Base-by-base conservation (phyloP, 2,888 invertebrate species). In the Cylindroiulus punctatus region DNA sequence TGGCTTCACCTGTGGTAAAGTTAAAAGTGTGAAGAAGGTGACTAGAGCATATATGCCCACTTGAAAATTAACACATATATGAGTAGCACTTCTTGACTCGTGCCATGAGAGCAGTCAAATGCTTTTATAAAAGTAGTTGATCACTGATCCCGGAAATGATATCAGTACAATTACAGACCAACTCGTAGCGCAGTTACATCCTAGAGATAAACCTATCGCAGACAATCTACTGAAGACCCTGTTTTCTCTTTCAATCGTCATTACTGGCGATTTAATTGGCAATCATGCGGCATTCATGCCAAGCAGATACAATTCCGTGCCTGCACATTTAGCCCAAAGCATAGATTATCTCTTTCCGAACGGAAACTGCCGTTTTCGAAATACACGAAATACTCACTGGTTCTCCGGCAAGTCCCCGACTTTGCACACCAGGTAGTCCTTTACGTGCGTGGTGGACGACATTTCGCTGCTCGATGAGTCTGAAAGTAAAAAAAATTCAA, bases 371-470 rank as follows among this genome's bases (percentile, higher is more conserved):
- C 10, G 10, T 36, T 82, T n/a, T n/a, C n/a, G n/a, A n/a, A n/a
- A n/a, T n/a, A n/a, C n/a, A n/a, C n/a, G 22, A 44, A 36, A 83
- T 83, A 83, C 83, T 83, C 40, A 83, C 83, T 83, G 42, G 26
- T 83, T 83, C 40, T 83, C 83, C 22, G 83, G 83, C 44, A 83
- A 44, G 26, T 83, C 83, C 12, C 22, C 22, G 40, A 83, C 83
- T 44, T 83, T 83, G 44, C 83, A 83, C 44, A 83, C 40, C 42
- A 40, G 40, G 26, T 83, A 83, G 22, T 83, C 83, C 26, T 44
- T 40, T 2, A 40, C n/a, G 40, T 22, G 42, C 44, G 42, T 22
- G 42, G 12, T 83, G 83, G 83, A 40, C 65, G 26, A 26, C 83
- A 83, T 83, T 83, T n/a, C 40, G 17, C n/a, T 40, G 83, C 14